Evolutionary conservation across 1,140 invertebrate species (phyloP).

Genomic region (Wasmannia auropunctata): DNA sequence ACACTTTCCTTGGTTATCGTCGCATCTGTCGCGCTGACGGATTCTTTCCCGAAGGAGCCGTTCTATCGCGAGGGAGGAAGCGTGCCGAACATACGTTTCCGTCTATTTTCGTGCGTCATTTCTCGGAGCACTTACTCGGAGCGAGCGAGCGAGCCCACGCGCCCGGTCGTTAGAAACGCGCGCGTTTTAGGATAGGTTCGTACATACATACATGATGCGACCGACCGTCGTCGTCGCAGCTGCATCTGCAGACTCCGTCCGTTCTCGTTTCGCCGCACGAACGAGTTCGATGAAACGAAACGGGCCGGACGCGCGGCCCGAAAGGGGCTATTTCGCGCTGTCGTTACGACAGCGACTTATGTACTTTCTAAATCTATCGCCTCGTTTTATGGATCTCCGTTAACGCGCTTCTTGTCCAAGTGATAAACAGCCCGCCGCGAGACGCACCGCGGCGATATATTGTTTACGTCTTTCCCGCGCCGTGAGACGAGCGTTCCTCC

Average conservation of each 20-base stretch:
- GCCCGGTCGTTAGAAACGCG: conserved; percentile 26
- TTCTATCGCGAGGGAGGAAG: conserved; percentile 64
- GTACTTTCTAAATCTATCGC: conserved; percentile 59
- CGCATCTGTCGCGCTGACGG: conserved; percentile 77
- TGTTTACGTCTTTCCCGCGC: background rate
- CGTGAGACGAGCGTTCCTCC: background rate
- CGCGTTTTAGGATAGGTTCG: conserved; percentile 27
- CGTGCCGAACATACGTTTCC: conserved; percentile 69
- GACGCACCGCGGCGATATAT: conserved; percentile 31
- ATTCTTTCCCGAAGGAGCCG: conserved; percentile 66
- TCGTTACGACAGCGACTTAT: conserved; percentile 47
- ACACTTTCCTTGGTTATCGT: conserved; percentile 69
- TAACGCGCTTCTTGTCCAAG: conserved; percentile 44
- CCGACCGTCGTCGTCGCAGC: conserved; percentile 40
- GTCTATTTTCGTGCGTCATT: conserved; percentile 71
- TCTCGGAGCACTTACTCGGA: conserved; percentile 11
- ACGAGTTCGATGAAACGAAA: conserved; percentile 55
- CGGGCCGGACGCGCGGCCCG: background rate
- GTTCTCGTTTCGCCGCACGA: conserved; percentile 36
- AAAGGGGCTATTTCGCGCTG: conserved; percentile 40
- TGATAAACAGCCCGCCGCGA: conserved; percentile 40
- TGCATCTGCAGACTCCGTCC: conserved; percentile 37
- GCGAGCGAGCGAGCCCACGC: conserved; percentile 9
- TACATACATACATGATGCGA: background rate
- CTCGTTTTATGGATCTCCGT: conserved; percentile 54